These are phyloP conservation scores for Strigamia transsilvanica DNA, from an alignment of 2,888 invertebrate species.

Conservation along the genomic window DNA sequence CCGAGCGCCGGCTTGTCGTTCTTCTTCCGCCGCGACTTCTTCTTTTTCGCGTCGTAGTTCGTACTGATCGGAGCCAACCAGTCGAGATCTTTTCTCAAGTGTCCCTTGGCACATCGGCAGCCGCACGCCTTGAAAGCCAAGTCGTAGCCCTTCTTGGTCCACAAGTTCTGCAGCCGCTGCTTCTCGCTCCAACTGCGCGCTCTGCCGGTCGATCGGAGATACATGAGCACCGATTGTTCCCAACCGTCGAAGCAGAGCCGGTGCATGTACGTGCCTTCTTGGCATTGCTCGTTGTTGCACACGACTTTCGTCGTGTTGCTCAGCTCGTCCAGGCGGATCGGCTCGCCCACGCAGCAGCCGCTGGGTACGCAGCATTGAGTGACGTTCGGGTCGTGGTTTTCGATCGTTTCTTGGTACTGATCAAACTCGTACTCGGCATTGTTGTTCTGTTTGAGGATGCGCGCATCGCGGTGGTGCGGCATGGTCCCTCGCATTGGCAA, in stretches of 20 bases:
- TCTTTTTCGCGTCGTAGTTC: conserved; percentile 70
- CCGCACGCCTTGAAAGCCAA: conserved; percentile 93
- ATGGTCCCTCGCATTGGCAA: neutral
- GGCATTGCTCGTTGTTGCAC: conserved; percentile 94
- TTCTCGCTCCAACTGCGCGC: conserved; percentile 95
- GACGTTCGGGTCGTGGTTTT: conserved; percentile 67
- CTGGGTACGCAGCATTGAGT: conserved; percentile 82
- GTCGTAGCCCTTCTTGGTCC: conserved; percentile 98
- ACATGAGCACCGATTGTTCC: conserved; percentile 88
- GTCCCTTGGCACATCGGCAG: conserved; percentile 91
- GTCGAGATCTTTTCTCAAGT: conserved; percentile 92
- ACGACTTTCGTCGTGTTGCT: conserved; percentile 85
- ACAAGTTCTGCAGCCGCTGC: conserved; percentile 91
- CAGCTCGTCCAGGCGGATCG: conserved; percentile 69
- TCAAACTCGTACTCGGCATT: conserved; percentile 11
- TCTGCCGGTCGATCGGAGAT: conserved; percentile 87
- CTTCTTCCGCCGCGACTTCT: conserved; percentile 75
- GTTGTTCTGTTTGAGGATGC: neutral
- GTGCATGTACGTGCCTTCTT: conserved; percentile 92
- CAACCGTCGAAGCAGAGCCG: conserved; percentile 93
- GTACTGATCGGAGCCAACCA: conserved; percentile 71
- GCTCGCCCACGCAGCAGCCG: conserved; percentile 65
- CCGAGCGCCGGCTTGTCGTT: conserved; percentile 71
- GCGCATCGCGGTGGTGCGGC: conserved; percentile 51
- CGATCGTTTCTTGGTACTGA: conserved; percentile 46